Conservation (phyloP, 2,797 vertebrate genomes). For the Sebastes nivosus region DNA sequence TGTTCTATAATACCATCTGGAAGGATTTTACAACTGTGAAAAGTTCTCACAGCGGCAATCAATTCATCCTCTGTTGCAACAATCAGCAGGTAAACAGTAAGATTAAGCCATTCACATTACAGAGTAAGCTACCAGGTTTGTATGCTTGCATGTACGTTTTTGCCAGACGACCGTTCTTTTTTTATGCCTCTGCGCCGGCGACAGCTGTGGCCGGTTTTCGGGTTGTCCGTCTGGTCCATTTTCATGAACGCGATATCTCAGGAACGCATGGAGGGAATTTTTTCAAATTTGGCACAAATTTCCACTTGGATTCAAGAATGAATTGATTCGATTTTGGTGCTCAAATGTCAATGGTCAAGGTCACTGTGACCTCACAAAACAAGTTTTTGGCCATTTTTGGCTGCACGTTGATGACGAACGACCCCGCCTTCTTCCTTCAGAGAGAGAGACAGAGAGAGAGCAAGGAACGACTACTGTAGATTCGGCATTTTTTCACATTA, state of each 20-base stretch:
- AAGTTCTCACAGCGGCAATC: slow-evolving; percentile 14
- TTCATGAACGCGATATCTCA: neutral
- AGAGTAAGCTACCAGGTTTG: neutral
- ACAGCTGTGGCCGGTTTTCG: neutral
- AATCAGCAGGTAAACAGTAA: slow-evolving; percentile 6
- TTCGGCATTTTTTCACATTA: too few species aligned
- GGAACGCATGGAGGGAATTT: neutral
- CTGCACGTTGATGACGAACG: too few species aligned
- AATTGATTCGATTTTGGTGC: too few species aligned
- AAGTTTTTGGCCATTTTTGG: rapidly evolving
- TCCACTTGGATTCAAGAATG: too few species aligned
- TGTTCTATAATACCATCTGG: neutral
- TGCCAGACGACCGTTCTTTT: neutral
- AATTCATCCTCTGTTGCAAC: slow-evolving; percentile 11
- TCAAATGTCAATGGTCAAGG: too few species aligned
- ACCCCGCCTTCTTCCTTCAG: too few species aligned
- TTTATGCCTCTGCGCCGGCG: neutral
- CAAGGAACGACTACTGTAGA: too few species aligned
- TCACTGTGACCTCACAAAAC: too few species aligned
- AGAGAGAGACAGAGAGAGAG: too few species aligned
- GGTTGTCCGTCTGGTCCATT: neutral
- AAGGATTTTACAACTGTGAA: neutral
- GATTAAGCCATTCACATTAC: neutral
- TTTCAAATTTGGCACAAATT: neutral
- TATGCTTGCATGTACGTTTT: neutral